These are phyloP conservation scores for Minunthozetes semirufus DNA, from an alignment of 2,888 invertebrate species.

Conservation along the genomic window DNA sequence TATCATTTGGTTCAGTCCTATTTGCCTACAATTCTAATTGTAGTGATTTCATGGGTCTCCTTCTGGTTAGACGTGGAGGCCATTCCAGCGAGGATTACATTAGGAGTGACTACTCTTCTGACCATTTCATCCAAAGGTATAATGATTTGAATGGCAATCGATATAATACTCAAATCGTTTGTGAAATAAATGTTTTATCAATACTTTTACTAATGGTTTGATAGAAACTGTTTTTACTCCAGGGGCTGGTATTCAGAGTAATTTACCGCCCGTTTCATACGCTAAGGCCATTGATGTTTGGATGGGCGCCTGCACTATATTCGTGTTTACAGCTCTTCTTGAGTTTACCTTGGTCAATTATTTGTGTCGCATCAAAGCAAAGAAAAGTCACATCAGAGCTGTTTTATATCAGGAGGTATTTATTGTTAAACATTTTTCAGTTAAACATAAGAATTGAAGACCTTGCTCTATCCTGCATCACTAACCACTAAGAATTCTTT, in stretches of 20 bases:
- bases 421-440: neutral
- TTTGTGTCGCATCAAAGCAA: conserved; percentile 47
- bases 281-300: conserved; percentile 46
- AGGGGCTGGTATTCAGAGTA: conserved; percentile 43
- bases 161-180: no score
- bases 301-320: conserved; percentile 48
- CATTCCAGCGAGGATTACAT: conserved; percentile 46
- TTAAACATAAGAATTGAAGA: no score
- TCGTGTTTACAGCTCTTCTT: conserved; percentile 52
- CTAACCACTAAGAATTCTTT: no score
- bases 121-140: conserved; percentile 46
- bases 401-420: neutral
- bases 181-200: no score
- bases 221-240: no score
- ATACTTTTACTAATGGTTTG: no score
- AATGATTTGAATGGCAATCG: neutral
- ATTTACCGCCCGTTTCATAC: conserved; percentile 44
- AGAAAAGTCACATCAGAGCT: neutral
- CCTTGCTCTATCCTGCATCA: no score
- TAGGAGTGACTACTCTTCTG: conserved; percentile 46
- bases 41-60: conserved; percentile 47
- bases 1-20: conserved; percentile 47
- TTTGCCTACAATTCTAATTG: conserved; percentile 46
- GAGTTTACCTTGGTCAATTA: conserved; percentile 53
- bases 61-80: conserved; percentile 47